Base-by-base conservation (phyloP, 2,888 invertebrate species). In the Caenorhabditis zanzibari region DNA sequence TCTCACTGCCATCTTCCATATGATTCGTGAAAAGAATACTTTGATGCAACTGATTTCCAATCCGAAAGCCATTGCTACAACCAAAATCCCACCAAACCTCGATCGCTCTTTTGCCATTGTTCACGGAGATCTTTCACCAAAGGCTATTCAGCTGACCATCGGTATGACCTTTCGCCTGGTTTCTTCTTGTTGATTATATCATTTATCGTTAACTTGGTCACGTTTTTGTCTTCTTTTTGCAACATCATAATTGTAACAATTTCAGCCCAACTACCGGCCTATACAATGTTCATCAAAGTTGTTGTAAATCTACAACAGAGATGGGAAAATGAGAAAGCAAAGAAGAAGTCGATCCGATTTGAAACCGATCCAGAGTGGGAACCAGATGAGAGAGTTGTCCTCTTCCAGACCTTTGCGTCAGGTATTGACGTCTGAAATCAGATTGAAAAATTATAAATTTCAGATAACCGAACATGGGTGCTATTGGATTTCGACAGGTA, bases 341-440 rank as follows among this genome's bases (percentile, higher is more conserved):
- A 87, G 80, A 89, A 86, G 44, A 89, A 90, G 69, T 81, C 82
- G 22, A 86, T 86, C 56, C 79, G 90, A n/a, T 91, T 90, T 59
- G 90, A 91, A 69, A 89, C 88, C 19, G 91, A 91, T 72, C 90
- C 90, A 10, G 91, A 91, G 73, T 91, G 91, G 91, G 90, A 91
- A 66, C 91, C 91, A 9, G 91, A 90, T 80, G 89, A 90, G 75
- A 83, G 90, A 49, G 91, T 91, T 9, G 91, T 91, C 12, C 85
- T 91, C 5, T 91, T 91, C 76, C 86, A 90, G 68, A 80, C 90
- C 32, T 91, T 91, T 61, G 88, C 71, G 12, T 68, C 81, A 64
- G 89, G 89, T 88, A 59, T 12, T 22, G n/a, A 16, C 19, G 1
- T 24, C 6, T 28, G 19, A 58, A n/a, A 14, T 19, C 26, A 9